Evolutionary conservation across 2,113 vertebrate genomes (phyloP), one percentile per base, ranked within the genome.

Genomic region (Triplophysa siluroides): DNA sequence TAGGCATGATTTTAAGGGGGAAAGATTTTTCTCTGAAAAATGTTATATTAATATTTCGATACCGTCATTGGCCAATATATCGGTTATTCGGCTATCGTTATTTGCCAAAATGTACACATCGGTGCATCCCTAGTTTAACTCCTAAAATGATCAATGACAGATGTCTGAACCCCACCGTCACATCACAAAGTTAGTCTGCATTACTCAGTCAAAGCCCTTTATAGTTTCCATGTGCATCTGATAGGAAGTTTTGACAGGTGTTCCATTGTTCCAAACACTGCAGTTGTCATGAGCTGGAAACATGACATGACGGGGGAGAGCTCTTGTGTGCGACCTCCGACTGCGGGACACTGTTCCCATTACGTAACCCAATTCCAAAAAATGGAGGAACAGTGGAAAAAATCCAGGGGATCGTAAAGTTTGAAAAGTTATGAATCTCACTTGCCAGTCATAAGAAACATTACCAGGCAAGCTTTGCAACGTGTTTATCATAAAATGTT

Each of bases 191-290:
- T 24, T 18, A 68, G 63, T 69, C 78, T 52, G 6, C 72, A 81
- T 85, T 50, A 81, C 54, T 33, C 38, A 26, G 13, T 14, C 16
- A 52, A 76, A 76, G n/a, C 24, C 54, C n/a, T 16, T 8, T 9
- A 9, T 33, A 16, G 52, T 65, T 3, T 26, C 26, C 68, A 54
- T 3, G 29, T 21, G 0, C 43, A 78, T 80, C 85, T 47, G 21
- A 65, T 74, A 60, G 82, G 83, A 84, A 89, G 85, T 91, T 91
- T 89, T 78, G 83, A 91, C 88, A 91, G 89, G 88, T 91, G 89
- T 87, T 54, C 24, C 33, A 68, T 82, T 78, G 74, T 69, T 83
- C 82, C 74, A 62, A 82, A 70, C 13, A 21, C 85, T 69, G 78
- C 81, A 80, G 80, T 84, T 64, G 73, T 85, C 85, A 78, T 58